Base-by-base conservation (phyloP, 2,797 vertebrate genomes). In the Hoplostethus mediterraneus region DNA sequence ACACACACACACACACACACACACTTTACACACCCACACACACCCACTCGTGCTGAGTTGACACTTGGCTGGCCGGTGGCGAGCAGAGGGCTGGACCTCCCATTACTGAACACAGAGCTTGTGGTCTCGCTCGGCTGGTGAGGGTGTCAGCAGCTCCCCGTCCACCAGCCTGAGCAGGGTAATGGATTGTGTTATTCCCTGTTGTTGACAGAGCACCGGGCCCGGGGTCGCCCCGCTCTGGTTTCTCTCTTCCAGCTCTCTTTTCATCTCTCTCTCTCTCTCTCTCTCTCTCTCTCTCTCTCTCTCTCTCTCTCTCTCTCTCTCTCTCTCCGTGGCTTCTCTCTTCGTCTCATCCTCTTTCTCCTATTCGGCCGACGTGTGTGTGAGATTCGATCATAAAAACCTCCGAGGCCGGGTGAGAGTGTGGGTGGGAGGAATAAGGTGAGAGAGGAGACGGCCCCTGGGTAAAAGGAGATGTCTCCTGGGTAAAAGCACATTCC, bases 161-260 rank as follows among this genome's bases (percentile, higher is more conserved):
- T 89, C 83, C 76, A 70, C 54, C 70, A 68, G 76, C 80, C 82
- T 73, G 87, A 89, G 86, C 90, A 89, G 85, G 64, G 84, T 92
- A 91, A 92, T 90, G 88, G 91, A 91, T 93, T 88, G 85, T 91
- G 85, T 91, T 92, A 88, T 91, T 87, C 79, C 84, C 82, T 28
- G 63, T 81, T 90, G 86, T 92, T 90, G 87, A 91, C 85, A 87
- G 80, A 78, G 75, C 86, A 83, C 82, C 74, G 82, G 68, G 70
- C 78, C 82, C 56, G 63, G 79, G 71, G 79, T 69, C 78, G 82
- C 45, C 52, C 64, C 51, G 65, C 63, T 75, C 33, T 67, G 11
- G 61, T 45, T 16, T 64, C 11, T 63, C 68, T 21, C 57, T 28
- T 28, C 28, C 28, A n/a, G n/a, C n/a, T n/a, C n/a, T n/a, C n/a